These are phyloP conservation scores for Eufriesea mexicana DNA, from an alignment of 1,140 invertebrate genomes.

Conservation along the genomic window DNA sequence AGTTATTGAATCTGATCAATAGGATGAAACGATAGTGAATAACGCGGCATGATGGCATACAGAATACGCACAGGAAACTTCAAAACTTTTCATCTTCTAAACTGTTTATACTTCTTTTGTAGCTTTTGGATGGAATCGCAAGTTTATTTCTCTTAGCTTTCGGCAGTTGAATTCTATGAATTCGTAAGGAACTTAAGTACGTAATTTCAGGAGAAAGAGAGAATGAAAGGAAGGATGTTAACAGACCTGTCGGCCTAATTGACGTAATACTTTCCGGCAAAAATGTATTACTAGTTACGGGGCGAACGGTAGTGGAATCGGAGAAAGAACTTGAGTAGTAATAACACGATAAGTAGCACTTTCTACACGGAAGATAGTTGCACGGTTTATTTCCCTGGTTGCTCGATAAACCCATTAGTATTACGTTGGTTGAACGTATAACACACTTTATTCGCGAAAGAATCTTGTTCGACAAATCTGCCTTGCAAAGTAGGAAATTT, in stretches of 20 bases:
- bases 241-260: neutral
- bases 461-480: neutral
- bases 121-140: neutral
- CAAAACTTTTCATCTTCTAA: neutral
- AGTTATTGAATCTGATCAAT: neutral
- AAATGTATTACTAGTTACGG: conserved; percentile 7
- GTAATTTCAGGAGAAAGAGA: neutral
- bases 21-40: neutral
- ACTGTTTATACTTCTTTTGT: neutral
- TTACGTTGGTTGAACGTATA: conserved; percentile 9
- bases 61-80: neutral
- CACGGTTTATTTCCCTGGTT: conserved; percentile 19
- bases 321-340: conserved; percentile 36
- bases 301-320: conserved; percentile 18
- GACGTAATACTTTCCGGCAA: conserved; percentile 15
- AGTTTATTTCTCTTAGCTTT: neutral
- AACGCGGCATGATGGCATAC: neutral
- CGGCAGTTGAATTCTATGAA: no score
- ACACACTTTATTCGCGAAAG: neutral
- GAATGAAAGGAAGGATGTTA: neutral
- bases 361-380: conserved; percentile 72
- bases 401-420: conserved; percentile 3
- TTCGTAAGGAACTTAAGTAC: neutral
- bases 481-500: neutral
- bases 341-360: conserved; percentile 63